A percentile compares a stretch with the other conserved stretches of the same genome.
Evolutionary conservation across 2,888 invertebrate genomes (phyloP).

Genomic region (Lymantria dispar): DNA sequence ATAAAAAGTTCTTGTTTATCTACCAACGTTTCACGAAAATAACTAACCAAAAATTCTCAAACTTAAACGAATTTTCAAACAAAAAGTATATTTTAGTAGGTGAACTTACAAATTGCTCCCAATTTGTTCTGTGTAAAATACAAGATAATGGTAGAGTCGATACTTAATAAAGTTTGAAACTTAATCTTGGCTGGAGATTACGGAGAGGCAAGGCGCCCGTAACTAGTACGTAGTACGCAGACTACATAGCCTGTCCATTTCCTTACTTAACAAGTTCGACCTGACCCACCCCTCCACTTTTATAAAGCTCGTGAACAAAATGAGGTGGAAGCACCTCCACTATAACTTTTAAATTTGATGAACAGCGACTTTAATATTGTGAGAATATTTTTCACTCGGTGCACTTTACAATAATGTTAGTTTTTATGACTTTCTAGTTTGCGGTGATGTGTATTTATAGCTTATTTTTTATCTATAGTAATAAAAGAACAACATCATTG

Average conservation of each 20-base stretch:
- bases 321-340: conserved; percentile 28
- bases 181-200: conserved; percentile 71
- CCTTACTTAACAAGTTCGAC: conserved; percentile 54
- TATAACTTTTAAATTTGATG: conserved; percentile 59
- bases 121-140: conserved; percentile 40
- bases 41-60: neutral
- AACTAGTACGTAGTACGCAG: conserved; percentile 4
- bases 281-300: conserved; percentile 41
- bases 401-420: conserved; percentile 22
- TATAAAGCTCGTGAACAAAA: conserved; percentile 35
- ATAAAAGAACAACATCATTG: too few species aligned
- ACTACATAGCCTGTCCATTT: conserved; percentile 30
- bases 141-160: conserved; percentile 69
- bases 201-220: conserved; percentile 26
- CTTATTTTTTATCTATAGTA: too few species aligned
- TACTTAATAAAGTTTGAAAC: conserved; percentile 62
- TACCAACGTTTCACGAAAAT: too few species aligned
- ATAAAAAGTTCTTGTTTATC: too few species aligned
- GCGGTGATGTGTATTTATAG: too few species aligned
- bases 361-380: conserved; percentile 45
- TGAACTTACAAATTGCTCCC: conserved; percentile 46
- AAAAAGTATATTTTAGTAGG: conserved; percentile 7
- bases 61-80: neutral
- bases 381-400: conserved; percentile 40
- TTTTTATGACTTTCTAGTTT: conserved; percentile 17